Evolutionary conservation across 2,113 vertebrate genomes (phyloP).

Genomic region (Dasyprocta punctata): DNA sequence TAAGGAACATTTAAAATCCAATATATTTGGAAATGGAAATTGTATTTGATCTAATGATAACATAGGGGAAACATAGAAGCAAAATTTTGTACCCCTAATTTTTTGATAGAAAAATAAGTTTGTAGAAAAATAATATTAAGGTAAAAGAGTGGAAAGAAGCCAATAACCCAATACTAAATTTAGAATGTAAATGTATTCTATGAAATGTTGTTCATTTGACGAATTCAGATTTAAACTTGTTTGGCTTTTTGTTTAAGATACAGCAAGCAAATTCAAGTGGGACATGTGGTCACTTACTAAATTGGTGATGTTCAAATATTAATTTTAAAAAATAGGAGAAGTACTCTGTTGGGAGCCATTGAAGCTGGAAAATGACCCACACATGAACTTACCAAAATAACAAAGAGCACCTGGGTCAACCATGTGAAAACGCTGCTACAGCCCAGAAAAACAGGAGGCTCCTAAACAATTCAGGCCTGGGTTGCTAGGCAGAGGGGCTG

Average conservation of each 20-base stretch:
- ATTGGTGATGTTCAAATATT: neutral
- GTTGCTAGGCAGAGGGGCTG: no score
- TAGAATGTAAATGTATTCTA: neutral
- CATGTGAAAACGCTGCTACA: no score
- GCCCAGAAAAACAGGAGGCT: no score
- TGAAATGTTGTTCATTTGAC: neutral
- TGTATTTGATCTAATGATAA: neutral
- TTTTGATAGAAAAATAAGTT: neutral
- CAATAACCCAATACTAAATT: neutral
- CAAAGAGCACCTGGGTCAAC: no score
- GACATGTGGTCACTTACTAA: neutral
- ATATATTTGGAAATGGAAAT: neutral
- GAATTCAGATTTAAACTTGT: conserved; percentile 7
- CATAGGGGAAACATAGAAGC: neutral
- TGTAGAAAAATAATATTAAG: neutral
- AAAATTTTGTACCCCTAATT: neutral
- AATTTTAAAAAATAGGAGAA: neutral
- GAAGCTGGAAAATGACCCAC: no score
- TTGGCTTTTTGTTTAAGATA: neutral
- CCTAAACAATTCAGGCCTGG: no score
- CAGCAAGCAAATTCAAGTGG: neutral
- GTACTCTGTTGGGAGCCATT: no score
- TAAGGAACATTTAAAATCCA: conserved; percentile 2
- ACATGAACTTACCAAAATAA: no score
- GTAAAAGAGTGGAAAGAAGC: neutral